Percentiles rank a stretch among this genome's conserved stretches.
phyloP scores from a whole-genome alignment of 30 jellyfish, hydroid and myxozoan genomes.

The Aurelia aurita complex sp. Pacific region DNA sequence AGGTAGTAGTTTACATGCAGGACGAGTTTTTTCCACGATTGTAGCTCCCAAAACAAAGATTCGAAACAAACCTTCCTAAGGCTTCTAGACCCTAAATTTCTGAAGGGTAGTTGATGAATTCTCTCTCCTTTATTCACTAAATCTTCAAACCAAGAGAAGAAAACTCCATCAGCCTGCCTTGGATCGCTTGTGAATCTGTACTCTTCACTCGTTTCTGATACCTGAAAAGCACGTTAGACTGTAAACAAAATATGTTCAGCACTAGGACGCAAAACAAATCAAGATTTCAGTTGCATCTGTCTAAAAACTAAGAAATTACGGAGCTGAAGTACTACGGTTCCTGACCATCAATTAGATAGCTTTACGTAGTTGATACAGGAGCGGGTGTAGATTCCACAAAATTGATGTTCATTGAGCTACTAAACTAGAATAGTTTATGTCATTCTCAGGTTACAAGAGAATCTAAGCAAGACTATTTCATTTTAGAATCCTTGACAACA shows the following conservation, averaged over 20 bases:
- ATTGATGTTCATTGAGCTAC: too few relatives aligned
- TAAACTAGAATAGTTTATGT: too few relatives aligned
- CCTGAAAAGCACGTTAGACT: not conserved
- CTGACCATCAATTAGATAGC: too few relatives aligned
- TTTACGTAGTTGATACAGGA: too few relatives aligned
- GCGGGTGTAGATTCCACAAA: too few relatives aligned
- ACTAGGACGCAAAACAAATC: not conserved
- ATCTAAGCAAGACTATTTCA: too few relatives aligned
- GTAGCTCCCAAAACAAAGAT: not conserved
- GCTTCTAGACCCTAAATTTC: conserved; percentile 26
- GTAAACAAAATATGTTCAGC: not conserved
- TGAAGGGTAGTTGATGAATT: conserved; percentile 1
- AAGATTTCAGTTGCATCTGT: not conserved
- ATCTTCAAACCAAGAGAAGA: conserved; percentile 35
- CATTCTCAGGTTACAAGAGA: too few relatives aligned
- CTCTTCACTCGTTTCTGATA: conserved; percentile 18
- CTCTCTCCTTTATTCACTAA: conserved; percentile 5
- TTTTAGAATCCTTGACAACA: too few relatives aligned
- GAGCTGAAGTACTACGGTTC: too few relatives aligned
- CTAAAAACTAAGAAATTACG: not conserved
- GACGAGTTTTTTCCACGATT: too few relatives aligned
- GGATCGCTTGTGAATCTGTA: conserved; percentile 37
- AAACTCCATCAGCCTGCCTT: conserved; percentile 46
- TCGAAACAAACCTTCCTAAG: conserved; percentile 20
- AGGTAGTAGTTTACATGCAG: too few relatives aligned